These are phyloP conservation scores for Sebastes ruberrimus DNA, from an alignment of 2,797 vertebrate species.

Conservation along the genomic window DNA sequence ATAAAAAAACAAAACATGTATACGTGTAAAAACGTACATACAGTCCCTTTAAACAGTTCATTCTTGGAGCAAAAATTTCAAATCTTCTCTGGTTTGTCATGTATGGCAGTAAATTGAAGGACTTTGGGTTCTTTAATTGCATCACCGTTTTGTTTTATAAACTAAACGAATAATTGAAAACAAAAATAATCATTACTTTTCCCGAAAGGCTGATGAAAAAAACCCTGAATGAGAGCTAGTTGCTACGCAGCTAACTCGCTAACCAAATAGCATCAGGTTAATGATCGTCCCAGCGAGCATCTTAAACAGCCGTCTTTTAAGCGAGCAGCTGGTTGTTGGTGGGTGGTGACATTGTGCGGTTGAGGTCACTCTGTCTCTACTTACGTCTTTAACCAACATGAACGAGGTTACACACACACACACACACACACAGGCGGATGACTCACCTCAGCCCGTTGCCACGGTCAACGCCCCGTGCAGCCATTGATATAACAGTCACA, in stretches of 20 bases:
- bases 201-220: too few species aligned
- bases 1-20: too few species aligned
- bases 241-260: neutral
- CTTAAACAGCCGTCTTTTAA: too few species aligned
- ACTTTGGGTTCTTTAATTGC: too few species aligned
- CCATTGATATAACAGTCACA: constrained; percentile 49
- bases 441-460: constrained; percentile 61
- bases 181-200: too few species aligned
- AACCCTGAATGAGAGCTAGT: neutral
- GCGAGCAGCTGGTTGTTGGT: constrained; percentile 2
- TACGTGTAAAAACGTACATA: too few species aligned
- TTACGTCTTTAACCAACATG: neutral
- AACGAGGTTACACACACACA: constrained; percentile 7
- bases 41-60: too few species aligned
- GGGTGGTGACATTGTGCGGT: constrained; percentile 6
- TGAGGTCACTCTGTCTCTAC: constrained; percentile 25
- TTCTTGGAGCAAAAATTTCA: neutral
- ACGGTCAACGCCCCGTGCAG: constrained; percentile 47
- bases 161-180: too few species aligned
- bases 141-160: neutral
- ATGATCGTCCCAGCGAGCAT: too few species aligned
- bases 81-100: too few species aligned
- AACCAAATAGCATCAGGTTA: neutral
- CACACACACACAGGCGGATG: constrained; percentile 33
- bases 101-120: too few species aligned